A percentile compares a stretch with the other conserved stretches of the same genome.
Evolutionary conservation across 2,113 vertebrate genomes (phyloP).

Genomic region (Thalassarche chlororhynchos): DNA sequence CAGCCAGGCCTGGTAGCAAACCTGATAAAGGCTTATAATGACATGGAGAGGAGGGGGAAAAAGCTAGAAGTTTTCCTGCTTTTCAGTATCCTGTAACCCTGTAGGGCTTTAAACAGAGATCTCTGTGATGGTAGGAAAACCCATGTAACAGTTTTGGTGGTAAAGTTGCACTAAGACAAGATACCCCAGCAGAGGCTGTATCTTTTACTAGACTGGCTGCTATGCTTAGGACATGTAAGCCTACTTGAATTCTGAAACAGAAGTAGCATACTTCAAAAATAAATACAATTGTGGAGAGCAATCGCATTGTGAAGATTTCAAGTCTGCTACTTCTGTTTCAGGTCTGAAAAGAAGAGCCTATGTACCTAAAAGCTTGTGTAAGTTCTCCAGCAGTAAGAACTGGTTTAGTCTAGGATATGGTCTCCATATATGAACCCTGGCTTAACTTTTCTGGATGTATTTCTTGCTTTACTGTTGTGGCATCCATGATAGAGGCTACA

Average conservation of each 20-base stretch:
- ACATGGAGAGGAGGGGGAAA: not conserved
- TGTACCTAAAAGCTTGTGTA: not conserved
- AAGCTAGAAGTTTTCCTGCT: not conserved
- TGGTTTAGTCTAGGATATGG: not conserved
- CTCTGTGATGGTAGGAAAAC: not conserved
- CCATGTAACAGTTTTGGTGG: not conserved
- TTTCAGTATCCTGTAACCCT: not conserved
- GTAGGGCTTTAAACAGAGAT: not conserved
- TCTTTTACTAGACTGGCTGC: not conserved
- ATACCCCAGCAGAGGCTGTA: not conserved
- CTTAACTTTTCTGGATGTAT: not conserved
- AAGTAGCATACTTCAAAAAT: not conserved
- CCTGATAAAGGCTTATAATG: not conserved
- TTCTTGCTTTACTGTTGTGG: not conserved
- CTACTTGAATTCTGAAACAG: not conserved
- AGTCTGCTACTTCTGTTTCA: not conserved
- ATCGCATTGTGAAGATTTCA: not conserved
- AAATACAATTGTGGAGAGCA: not conserved
- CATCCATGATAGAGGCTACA: not conserved
- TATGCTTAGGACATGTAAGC: not conserved
- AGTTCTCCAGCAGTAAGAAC: not conserved
- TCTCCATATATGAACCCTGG: not conserved
- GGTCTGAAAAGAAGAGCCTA: not conserved
- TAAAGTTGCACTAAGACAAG: not conserved
- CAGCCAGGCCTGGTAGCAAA: not conserved